Percentiles rank a stretch among this genome's conserved stretches.
These are phyloP conservation scores for Trypoxylon attenuatum DNA, from an alignment of 2,888 invertebrate genomes.

Conservation along the genomic window DNA sequence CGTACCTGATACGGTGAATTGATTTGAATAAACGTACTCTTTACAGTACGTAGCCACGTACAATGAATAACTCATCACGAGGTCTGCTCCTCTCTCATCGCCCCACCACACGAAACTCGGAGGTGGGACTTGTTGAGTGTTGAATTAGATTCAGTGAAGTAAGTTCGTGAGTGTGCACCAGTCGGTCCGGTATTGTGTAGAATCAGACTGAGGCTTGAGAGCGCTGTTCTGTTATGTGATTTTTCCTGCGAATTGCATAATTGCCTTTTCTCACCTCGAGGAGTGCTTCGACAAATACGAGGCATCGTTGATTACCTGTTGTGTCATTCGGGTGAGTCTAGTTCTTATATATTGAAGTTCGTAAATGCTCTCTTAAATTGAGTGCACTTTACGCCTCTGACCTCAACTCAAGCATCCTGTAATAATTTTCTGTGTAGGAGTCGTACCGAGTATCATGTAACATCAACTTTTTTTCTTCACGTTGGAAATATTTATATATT, in stretches of 20 bases:
- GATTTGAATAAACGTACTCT: constrained; percentile 44
- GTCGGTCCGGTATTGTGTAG: constrained; percentile 38
- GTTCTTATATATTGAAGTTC: background rate
- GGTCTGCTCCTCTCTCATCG: constrained; percentile 46
- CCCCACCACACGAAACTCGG: constrained; percentile 25
- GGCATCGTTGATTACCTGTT: constrained; percentile 3
- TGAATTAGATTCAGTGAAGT: constrained; percentile 50
- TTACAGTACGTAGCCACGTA: constrained; percentile 34
- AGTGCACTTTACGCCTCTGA: background rate
- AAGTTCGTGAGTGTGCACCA: constrained; percentile 41
- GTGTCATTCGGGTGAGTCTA: constrained; percentile 25
- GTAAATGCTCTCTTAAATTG: background rate
- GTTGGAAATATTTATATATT: no score
- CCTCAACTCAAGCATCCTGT: background rate
- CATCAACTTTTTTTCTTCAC: no score
- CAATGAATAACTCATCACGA: constrained; percentile 52
- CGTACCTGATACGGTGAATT: constrained; percentile 33
- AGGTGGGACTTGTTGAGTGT: constrained; percentile 51
- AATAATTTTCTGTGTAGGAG: no score
- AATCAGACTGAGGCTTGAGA: constrained; percentile 41
- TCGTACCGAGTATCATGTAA: no score
- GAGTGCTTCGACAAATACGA: background rate
- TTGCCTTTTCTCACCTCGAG: background rate
- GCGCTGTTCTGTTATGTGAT: constrained; percentile 38
- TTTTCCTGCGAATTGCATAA: background rate